Evolutionary conservation across 1,140 invertebrate species (phyloP), one percentile per base, ranked within the genome.

Genomic region (Mya arenaria): DNA sequence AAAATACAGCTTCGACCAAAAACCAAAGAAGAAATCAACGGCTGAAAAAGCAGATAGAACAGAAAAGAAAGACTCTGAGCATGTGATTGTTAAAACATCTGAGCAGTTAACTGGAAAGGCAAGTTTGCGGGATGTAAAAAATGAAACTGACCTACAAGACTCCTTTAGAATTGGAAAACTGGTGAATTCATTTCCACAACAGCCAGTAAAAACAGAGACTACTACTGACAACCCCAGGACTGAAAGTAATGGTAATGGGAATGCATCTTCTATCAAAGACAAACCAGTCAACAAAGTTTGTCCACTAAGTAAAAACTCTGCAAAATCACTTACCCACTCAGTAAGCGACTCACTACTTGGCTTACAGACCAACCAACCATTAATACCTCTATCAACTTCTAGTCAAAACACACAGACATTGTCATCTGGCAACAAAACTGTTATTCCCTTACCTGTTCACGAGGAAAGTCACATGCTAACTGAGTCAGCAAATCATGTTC

Each of bases 1-100:
- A 30, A 90, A 89, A 66, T 89, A 90, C 84, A 89, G 81, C 63
- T 89, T 88, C 55, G 78, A 87, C 44, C 63, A 65, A 80, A 74
- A 74, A 17, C 36, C 15, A 56, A 74, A 80, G 15, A 55, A 56
- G 15, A 44, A 58, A n/a, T n/a, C n/a, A n/a, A n/a, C n/a, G n/a
- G n/a, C n/a, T n/a, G n/a, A n/a, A n/a, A n/a, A n/a, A n/a, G 15
- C 15, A n/a, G 19, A 28, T n/a, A 37, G 19, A 63, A 66, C 6
- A 48, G 41, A 68, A 80, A 66, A 15, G 34, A 36, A 28, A 25
- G 6, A 66, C 69, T 17, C 58, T 19, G 60, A 10, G 52, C 36
- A 34, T 17, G 36, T 32, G 37, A 19, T 23, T 36, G 10, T n/a
- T 19, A 34, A 36, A 36, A 60, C 32, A 19, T 41, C 1, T 48